These are phyloP conservation scores for Anadara kagoshimensis DNA, from an alignment of 1,140 invertebrate species.

Conservation along the genomic window DNA sequence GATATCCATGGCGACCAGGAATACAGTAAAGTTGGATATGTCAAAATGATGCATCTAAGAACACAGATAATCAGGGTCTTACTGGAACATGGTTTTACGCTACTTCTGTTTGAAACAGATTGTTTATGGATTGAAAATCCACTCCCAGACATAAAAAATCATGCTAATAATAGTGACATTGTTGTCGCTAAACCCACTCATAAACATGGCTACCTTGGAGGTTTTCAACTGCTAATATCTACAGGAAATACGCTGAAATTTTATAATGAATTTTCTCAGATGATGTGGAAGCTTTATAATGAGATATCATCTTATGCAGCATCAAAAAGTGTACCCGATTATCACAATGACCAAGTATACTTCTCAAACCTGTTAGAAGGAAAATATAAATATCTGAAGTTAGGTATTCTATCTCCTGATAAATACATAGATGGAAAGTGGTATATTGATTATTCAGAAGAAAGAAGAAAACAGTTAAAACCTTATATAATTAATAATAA, in stretches of 20 bases:
- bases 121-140: conserved; percentile 34
- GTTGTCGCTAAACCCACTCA: conserved; percentile 1
- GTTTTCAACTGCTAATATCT: conserved; percentile 23
- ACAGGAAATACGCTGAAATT: conserved; percentile 5
- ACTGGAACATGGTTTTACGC: conserved; percentile 14
- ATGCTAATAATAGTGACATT: conserved; percentile 5
- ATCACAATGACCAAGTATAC: conserved; percentile 21
- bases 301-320: conserved; percentile 2
- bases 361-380: conserved; percentile 13
- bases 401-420: conserved; percentile 7
- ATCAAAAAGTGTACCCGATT: conserved; percentile 4
- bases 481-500: conserved; percentile 30
- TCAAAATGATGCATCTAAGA: conserved; percentile 21
- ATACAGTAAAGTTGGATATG: conserved; percentile 27
- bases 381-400: not conserved
- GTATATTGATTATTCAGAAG: conserved; percentile 3
- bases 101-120: conserved; percentile 32
- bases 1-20: conserved; percentile 20
- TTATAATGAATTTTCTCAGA: conserved; percentile 10
- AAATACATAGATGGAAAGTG: conserved; percentile 7
- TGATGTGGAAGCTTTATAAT: conserved; percentile 19
- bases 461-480: conserved; percentile 10
- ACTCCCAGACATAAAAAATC: conserved; percentile 10
- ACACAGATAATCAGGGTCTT: conserved; percentile 16
- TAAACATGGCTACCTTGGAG: conserved; percentile 10